phyloP scores from a whole-genome alignment of 2,113 vertebrate genomes.

The Petroica traversi region DNA sequence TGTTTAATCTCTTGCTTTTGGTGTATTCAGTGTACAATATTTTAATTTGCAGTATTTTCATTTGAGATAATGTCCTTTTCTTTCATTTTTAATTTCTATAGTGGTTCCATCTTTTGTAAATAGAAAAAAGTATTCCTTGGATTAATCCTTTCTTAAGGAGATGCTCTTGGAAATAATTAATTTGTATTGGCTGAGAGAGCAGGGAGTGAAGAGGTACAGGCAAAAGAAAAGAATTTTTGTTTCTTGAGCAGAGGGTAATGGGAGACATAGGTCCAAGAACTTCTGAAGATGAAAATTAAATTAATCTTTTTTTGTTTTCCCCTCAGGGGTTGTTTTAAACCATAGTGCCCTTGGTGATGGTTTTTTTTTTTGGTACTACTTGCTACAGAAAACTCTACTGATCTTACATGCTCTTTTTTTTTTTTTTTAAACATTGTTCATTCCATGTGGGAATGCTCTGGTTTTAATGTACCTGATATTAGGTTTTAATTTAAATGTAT shows the following conservation, averaged over 20 bases:
- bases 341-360: neutral
- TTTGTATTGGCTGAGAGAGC: slow-evolving; percentile 10
- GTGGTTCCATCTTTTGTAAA: neutral
- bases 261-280: neutral
- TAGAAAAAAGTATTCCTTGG: slow-evolving; percentile 4
- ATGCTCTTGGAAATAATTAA: slow-evolving; percentile 10
- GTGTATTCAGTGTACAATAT: neutral
- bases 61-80: neutral
- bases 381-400: neutral
- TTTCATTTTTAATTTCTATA: neutral
- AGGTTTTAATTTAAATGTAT: neutral
- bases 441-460: neutral
- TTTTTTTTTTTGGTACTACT: neutral
- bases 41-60: neutral
- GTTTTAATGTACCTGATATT: neutral
- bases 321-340: neutral
- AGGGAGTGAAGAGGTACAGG: neutral
- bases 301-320: neutral
- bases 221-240: neutral
- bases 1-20: neutral
- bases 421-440: neutral
- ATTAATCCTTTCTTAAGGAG: neutral
- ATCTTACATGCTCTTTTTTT: neutral
- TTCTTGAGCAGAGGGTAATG: neutral
- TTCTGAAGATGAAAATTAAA: neutral